Evolutionary conservation across 2,113 vertebrate species (phyloP), one percentile per base, ranked within the genome.

Genomic region (Rana temporaria): DNA sequence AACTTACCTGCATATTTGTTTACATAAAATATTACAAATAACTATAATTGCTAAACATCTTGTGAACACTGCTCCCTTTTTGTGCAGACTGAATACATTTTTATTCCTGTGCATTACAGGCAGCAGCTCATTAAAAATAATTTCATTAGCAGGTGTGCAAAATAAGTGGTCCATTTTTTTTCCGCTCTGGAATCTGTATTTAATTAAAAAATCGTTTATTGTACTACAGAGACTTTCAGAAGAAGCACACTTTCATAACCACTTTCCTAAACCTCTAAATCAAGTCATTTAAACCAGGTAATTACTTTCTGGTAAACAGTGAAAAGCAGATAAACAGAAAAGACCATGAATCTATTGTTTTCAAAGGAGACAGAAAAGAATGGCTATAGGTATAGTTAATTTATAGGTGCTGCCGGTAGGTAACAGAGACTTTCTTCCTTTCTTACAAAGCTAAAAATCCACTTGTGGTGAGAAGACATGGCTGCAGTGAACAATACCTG

Each of bases 121-220:
- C 24, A 57, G 17, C 30, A 74, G 32, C 55, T 60, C 30, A 74
- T 57, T 57, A 74, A 74, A 56, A 34, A 16, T 59, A 74, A 74
- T 32, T 30, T 74, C 17, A 74, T 74, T 74, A 74, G 30, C 55
- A n/a, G 56, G 32, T 63, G 4, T 76, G 74, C 60, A 63, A 76
- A 76, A 64, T 65, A 60, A 77, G 30, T 78, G 52, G 75, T 65
- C 75, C 34, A 62, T 53, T 42, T 78, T 65, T 60, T 66, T 48
- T 30, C 48, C 11, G 8, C 11, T 53, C 18, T 53, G 22, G 32
- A 64, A 65, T 78, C 62, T 9, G 75, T 65, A 30, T 65, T 78
- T 78, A 78, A 78, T 78, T 78, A 65, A 65, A 65, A 78, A 24
- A 30, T 78, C 4, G 19, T 34, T 32, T 18, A 74, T 60, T 26